A percentile compares a stretch with the other conserved stretches of the same genome.
phyloP scores from a whole-genome alignment of 2,888 invertebrate species.

The Cephonodes hylas region DNA sequence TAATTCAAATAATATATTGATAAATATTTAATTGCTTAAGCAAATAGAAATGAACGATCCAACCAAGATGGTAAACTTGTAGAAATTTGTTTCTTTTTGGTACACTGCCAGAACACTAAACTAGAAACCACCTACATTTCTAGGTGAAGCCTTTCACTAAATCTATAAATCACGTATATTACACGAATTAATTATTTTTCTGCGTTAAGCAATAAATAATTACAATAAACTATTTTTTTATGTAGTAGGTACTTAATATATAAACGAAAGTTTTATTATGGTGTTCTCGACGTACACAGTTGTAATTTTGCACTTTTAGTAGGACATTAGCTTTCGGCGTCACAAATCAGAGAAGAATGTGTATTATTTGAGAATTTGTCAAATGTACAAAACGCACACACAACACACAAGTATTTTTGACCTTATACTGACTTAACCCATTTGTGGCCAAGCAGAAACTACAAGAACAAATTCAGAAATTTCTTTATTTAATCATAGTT shows the following conservation, averaged over 20 bases:
- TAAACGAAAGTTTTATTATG: background rate
- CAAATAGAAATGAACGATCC: slow-evolving; percentile 12
- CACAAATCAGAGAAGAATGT: too few relatives aligned
- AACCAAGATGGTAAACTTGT: slow-evolving; percentile 5
- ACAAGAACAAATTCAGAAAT: too few relatives aligned
- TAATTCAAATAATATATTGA: background rate
- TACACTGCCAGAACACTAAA: background rate
- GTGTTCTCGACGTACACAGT: background rate
- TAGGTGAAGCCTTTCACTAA: slow-evolving; percentile 1
- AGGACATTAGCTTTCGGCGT: background rate
- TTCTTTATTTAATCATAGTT: too few relatives aligned
- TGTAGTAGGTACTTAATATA: background rate
- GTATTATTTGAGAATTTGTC: too few relatives aligned
- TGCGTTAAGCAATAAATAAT: background rate
- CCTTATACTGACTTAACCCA: too few relatives aligned
- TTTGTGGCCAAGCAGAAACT: too few relatives aligned
- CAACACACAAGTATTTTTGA: too few relatives aligned
- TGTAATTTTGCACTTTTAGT: background rate
- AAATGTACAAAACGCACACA: too few relatives aligned
- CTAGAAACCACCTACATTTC: background rate
- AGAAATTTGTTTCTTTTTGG: slow-evolving; percentile 9
- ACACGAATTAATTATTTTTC: background rate
- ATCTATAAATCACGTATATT: slow-evolving; percentile 4
- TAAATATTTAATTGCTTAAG: background rate
- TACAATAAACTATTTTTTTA: background rate